Base-by-base conservation (phyloP, 2,888 invertebrate species). In the Harmothoe impar region DNA sequence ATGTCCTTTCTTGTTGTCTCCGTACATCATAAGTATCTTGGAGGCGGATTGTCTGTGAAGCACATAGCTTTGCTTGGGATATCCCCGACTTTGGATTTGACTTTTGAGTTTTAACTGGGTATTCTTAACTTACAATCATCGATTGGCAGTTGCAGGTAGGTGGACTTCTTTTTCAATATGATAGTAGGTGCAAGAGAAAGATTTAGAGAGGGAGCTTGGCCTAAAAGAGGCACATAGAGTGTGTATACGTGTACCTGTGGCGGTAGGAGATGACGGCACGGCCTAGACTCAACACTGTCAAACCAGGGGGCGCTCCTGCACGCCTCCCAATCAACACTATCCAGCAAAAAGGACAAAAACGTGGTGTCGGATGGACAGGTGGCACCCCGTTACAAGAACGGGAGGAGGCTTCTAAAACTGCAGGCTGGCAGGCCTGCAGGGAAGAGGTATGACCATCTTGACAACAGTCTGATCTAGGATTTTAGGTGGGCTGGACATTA, bases 311-410 rank as follows among this genome's bases (percentile, higher is more conserved):
- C 23, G 62, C n/a, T n/a, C 62, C n/a, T n/a, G 23, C 62, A 62
- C 43, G 62, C 62, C 62, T 43, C 62, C n/a, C 62, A 62, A 62
- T 62, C 62, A 62, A 62, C 62, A 62, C 62, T n/a, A 62, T n/a
- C 62, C 62, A 5, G 62, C n/a, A 62, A 62, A 62, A 62, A 62
- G 62, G 20, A 20, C 62, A 62, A n/a, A 43, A 43, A 43, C 23
- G 23, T n/a, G 62, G 23, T 62, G 23, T 62, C 23, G 62, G 62
- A n/a, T 62, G n/a, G 62, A 62, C 62, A n/a, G 62, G 23, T 62
- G 62, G 62, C n/a, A 20, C n/a, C 23, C 62, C n/a, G 62, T 62
- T 20, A n/a, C n/a, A 62, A 62, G 62, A 20, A 62, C 23, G 23
- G 62, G 62, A n/a, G 10, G 62, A 62, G 62, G 62, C 62, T 20